A percentile compares a stretch with the other conserved stretches of the same genome.
Evolutionary conservation across 2,888 invertebrate genomes (phyloP).

Genomic region (Mellilla xanthometata): DNA sequence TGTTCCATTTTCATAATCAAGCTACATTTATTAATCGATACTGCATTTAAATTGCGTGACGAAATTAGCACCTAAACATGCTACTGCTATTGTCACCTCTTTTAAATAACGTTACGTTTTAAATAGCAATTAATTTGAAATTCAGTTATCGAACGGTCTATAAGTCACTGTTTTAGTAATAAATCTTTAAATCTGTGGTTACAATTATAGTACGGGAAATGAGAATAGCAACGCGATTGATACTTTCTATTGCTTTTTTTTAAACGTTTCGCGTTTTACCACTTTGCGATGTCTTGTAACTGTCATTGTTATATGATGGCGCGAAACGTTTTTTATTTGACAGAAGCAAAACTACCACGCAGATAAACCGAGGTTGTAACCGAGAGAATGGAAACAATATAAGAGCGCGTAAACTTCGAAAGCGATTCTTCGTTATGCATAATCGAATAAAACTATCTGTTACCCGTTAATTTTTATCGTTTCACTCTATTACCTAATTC

Average conservation of each 20-base stretch:
- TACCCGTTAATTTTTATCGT: constrained; percentile 12
- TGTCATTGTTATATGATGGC: constrained; percentile 20
- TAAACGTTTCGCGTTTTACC: constrained; percentile 18
- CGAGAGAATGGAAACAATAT: too few relatives aligned
- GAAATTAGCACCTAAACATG: constrained; percentile 6
- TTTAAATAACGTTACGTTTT: constrained; percentile 7
- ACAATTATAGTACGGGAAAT: constrained; percentile 11
- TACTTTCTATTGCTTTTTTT: constrained; percentile 29
- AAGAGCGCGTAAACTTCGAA: too few relatives aligned
- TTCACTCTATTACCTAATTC: constrained; percentile 15
- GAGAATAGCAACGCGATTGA: constrained; percentile 12
- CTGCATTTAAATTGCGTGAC: constrained; percentile 6
- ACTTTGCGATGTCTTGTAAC: constrained; percentile 10
- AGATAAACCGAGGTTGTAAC: too few relatives aligned
- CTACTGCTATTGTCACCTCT: not conserved
- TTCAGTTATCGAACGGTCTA: constrained; percentile 13
- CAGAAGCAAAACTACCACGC: too few relatives aligned
- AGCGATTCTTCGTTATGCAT: not conserved
- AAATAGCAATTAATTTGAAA: constrained; percentile 16
- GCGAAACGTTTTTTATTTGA: constrained; percentile 15
- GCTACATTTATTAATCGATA: not conserved
- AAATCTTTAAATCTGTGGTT: constrained; percentile 14
- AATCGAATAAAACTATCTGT: not conserved
- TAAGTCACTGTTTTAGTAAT: constrained; percentile 7
- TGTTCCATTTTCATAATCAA: not conserved